Conservation (phyloP, 53 echinoderm and acorn worm genomes). For the Apostichopus leukothele region DNA sequence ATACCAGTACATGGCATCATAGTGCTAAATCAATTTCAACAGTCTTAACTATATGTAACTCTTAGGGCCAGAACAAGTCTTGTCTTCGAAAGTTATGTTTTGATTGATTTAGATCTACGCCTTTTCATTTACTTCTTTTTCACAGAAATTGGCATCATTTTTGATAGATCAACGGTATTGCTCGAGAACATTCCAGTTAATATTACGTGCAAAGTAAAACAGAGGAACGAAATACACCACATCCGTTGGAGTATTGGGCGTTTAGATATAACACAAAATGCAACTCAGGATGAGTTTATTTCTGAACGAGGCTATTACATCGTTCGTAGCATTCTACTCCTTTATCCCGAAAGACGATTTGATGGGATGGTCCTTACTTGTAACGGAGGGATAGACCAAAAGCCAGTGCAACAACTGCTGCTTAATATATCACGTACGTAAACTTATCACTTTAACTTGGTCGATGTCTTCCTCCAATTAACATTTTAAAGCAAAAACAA, state of each 20-base stretch:
- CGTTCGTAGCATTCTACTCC: neutral
- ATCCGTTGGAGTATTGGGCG: neutral
- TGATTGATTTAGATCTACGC: too few species aligned
- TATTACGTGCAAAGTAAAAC: neutral
- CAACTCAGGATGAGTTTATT: conserved; percentile 8
- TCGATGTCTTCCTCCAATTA: too few species aligned
- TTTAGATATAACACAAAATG: neutral
- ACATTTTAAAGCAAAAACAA: too few species aligned
- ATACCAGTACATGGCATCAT: too few species aligned
- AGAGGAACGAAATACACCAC: neutral
- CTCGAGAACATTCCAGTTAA: neutral
- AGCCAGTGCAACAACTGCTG: neutral
- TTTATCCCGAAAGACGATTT: neutral
- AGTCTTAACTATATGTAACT: too few species aligned
- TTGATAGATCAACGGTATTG: neutral
- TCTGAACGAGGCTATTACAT: neutral
- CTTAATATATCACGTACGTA: conserved; percentile 5
- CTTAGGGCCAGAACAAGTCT: too few species aligned
- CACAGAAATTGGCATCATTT: neutral
- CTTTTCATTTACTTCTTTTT: neutral
- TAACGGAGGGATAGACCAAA: neutral
- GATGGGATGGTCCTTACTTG: conserved; percentile 2
- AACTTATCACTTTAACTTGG: too few species aligned
- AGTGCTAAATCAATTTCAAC: too few species aligned
- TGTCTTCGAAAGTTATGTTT: too few species aligned